Evolutionary conservation across 1,140 invertebrate genomes (phyloP), one percentile per base, ranked within the genome.

Genomic region (Rhagoletis pomonella): DNA sequence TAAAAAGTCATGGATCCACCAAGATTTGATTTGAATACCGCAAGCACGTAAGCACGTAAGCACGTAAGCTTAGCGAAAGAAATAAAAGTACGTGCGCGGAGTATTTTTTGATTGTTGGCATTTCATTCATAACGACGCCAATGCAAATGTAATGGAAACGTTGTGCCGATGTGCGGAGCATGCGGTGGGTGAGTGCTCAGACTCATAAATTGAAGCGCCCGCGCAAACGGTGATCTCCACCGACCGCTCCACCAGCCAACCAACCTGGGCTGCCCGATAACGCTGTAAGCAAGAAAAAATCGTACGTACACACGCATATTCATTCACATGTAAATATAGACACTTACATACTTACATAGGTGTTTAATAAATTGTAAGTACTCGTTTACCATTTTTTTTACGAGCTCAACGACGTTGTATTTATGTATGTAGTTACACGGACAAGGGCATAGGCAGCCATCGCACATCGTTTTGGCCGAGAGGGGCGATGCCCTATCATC

Each of bases 271-370:
- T 12, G 29, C 2, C 65, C 19, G 65, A 67, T 67, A 39, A 67
- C n/a, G 10, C 39, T 29, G 19, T 29, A 42, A 67, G 65, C 10
- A 10, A n/a, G n/a, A 42, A 39, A 67, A 67, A 67, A 2, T 39
- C 4, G 7, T 19, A 19, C 29, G n/a, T n/a, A 64, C 5, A 19
- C 29, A 19, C 1, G 60, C 2, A 64, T 19, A 19, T 19, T 7
- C 6, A 59, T 59, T 39, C 65, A 50, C 6, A 77, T 77, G 69
- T 77, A 77, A 77, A 77, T 77, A n/a, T 50, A 50, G 69, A 44
- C 44, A 29, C 69, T n/a, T 9, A 29, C 29, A 0, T 29, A 29
- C 69, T n/a, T 9, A 29, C 29, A 0, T 29, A 50, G 69, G 39
- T 77, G 14, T 77, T 67, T 67, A 39, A 5, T 6, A 29, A 62